Evolutionary conservation across 2,888 invertebrate species (phyloP).

Genomic region (Cerastis rubricosa): DNA sequence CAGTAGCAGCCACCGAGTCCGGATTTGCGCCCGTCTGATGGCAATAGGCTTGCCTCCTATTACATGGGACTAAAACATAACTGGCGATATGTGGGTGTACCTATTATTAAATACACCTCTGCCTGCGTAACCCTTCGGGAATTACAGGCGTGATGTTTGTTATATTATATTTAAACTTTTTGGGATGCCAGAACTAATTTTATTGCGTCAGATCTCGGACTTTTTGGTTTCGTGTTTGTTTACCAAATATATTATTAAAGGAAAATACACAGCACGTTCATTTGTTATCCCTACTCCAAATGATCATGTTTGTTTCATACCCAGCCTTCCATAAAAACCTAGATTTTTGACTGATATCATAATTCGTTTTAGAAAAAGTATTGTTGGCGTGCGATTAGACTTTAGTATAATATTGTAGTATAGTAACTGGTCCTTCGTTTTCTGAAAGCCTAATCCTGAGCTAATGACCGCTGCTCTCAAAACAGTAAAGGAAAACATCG

Average conservation of each 20-base stretch:
- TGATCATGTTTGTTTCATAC: not conserved
- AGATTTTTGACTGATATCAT: constrained; percentile 42
- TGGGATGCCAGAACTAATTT: no score
- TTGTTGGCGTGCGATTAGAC: constrained; percentile 11
- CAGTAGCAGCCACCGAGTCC: no score
- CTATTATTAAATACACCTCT: no score
- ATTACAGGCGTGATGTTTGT: no score
- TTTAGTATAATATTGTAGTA: constrained; percentile 3
- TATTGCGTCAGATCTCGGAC: no score
- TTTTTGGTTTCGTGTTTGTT: not conserved
- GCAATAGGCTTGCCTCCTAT: no score
- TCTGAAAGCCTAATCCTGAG: constrained; percentile 6
- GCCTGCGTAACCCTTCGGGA: no score
- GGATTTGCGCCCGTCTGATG: no score
- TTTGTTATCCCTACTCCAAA: not conserved
- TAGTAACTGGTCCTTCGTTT: not conserved
- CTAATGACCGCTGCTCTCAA: not conserved
- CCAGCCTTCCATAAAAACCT: constrained; percentile 13
- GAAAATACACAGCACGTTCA: not conserved
- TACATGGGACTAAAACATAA: no score
- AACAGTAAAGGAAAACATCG: not conserved
- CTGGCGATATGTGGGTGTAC: no score
- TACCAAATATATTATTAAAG: not conserved
- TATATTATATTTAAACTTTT: no score
- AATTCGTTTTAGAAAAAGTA: constrained; percentile 12